These are phyloP conservation scores for Nomada ruficornis DNA, from an alignment of 2,888 invertebrate species.

Conservation along the genomic window DNA sequence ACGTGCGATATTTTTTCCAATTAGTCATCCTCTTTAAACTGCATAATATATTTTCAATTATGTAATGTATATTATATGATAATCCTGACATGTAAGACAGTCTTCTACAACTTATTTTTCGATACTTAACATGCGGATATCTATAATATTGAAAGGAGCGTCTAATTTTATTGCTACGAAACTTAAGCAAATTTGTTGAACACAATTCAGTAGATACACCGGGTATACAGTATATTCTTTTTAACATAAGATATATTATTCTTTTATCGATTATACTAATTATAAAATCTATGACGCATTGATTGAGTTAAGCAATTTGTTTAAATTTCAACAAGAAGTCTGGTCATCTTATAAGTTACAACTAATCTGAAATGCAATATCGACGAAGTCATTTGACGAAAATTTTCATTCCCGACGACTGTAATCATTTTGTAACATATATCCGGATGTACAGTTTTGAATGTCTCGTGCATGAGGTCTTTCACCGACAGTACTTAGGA, in stretches of 20 bases:
- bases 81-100: not conserved
- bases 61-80: conserved; percentile 18
- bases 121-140: conserved; percentile 21
- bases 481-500: conserved; percentile 48
- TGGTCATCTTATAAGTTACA: not conserved
- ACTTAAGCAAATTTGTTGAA: conserved; percentile 13
- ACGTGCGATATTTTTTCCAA: conserved; percentile 11
- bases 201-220: not conserved
- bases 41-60: conserved; percentile 27
- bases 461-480: conserved; percentile 48
- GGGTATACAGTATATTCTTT: no score
- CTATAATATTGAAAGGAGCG: not conserved
- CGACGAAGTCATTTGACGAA: not conserved
- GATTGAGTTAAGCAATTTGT: not conserved
- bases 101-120: conserved; percentile 18
- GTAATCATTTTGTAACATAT: conserved; percentile 44
- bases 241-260: conserved; percentile 4
- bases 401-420: not conserved
- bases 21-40: conserved; percentile 19
- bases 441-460: conserved; percentile 41
- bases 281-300: not conserved
- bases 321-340: not conserved
- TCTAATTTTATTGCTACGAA: conserved; percentile 13
- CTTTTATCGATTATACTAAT: not conserved
- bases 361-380: not conserved